Evolutionary conservation across 2,888 invertebrate species (phyloP), one percentile per base, ranked within the genome.

Genomic region (Nomada flava): DNA sequence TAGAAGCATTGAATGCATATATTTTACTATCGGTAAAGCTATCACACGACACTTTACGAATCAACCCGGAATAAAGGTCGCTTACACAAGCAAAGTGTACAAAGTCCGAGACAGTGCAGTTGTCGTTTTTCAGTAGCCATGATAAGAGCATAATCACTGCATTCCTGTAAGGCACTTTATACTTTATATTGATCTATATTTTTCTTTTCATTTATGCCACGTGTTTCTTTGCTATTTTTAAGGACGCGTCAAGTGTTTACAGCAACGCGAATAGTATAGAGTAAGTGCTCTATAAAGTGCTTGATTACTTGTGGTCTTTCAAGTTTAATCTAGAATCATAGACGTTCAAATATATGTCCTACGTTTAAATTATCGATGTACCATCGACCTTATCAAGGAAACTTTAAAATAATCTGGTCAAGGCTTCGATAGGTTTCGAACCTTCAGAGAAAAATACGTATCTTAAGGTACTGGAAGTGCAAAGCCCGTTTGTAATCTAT

Each of bases 101-200:
- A 89, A 89, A 89, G 90, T 89, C 84, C 89, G 75, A 57, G 29
- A 60, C 57, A 44, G 52, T 69, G 57, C 59, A 60, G 68, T 36
- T 36, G 36, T 69, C 72, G 69, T 77, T 70, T 42, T 47, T 47
- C 47, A 42, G 53, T 42, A 50, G 20, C 9, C 26, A 42, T 73
- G 83, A 87, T 83, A 87, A 87, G 57, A 50, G 10, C 23, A 57
- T 59, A 73, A 83, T 62, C 67, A 36, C 29, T 26, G 47, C 36
- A 15, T n/a, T 55, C 2, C 1, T 29, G 42, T 5, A 10, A 44
- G 23, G 11, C 26, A 57, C 57, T 0, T 47, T 47, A 47, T 47
- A 23, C 72, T 77, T 65, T 3, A 57, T 5, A 52, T 59, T 50
- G 15, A 62, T 20, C 44, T 69, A 44, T 50, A 11, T 18, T 42